Base-by-base conservation (phyloP, 2,797 vertebrate species). In the Lagodon rhomboides region DNA sequence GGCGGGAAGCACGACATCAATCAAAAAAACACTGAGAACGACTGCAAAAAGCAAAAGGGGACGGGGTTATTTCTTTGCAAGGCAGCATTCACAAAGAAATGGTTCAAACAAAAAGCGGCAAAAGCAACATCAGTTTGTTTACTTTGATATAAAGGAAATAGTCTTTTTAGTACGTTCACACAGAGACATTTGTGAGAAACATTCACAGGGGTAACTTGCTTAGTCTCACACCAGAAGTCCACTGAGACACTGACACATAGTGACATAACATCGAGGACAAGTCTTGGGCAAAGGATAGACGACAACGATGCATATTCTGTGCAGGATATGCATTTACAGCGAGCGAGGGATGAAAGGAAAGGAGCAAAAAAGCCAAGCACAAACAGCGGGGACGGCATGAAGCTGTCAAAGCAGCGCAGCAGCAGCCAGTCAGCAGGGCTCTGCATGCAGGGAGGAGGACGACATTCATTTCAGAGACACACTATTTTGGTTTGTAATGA, bases 391-490 rank as follows among this genome's bases (percentile, higher is more conserved):
- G 66, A 43, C 20, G 10, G 83, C 78, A 83, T 11, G 51, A 62
- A 77, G 76, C 62, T 34, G 81, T 80, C 46, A 77, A 65, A 80
- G 77, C 53, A 63, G 74, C 63, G 73, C 74, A 86, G 79, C 79
- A 80, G 81, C 75, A 82, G 75, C 82, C 85, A 84, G 73, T 75
- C 83, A 90, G 79, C 76, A 4, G 75, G 83, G 69, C n/a, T 38
- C n/a, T 38, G 59, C 77, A 82, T 55, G 22, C 75, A 77, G 70
- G 68, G 51, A 72, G 63, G 54, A 73, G 64, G 68, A 67, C 30
- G 34, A 50, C 69, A 77, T 68, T 75, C n/a, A 59, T 73, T 68
- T 53, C 50, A 79, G 22, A 64, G 67, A 73, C 68, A 73, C 68
- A 68, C 67, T 63, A 70, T 73, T 78, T 79, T 51, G n/a, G 44